Evolutionary conservation across 2,113 vertebrate species (phyloP).

Genomic region (Mobula hypostoma): DNA sequence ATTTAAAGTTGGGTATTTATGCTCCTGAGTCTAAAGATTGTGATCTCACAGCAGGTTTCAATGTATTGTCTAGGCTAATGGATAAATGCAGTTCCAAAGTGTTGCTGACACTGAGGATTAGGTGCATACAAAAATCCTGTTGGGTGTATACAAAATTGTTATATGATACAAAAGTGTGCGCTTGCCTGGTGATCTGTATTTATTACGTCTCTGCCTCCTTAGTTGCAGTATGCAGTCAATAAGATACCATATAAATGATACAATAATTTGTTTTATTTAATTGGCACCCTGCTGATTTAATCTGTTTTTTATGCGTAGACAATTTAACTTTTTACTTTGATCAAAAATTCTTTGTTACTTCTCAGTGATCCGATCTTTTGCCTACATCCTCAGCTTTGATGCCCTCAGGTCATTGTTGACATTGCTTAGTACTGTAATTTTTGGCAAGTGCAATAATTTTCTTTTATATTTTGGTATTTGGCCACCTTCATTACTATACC

Average conservation of each 20-base stretch:
- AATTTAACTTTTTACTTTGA: not conserved
- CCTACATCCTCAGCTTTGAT: not conserved
- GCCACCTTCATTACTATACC: not conserved
- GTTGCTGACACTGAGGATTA: not conserved
- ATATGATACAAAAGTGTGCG: not conserved
- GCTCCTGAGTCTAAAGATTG: too few relatives aligned
- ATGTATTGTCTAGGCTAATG: too few relatives aligned
- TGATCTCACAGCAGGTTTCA: too few relatives aligned
- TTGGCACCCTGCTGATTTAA: not conserved
- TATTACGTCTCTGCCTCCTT: not conserved
- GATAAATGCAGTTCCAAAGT: too few relatives aligned
- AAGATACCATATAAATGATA: not conserved
- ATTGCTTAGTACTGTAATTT: not conserved
- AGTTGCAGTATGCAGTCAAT: not conserved
- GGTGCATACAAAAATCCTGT: not conserved
- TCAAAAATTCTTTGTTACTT: not conserved
- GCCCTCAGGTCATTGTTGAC: not conserved
- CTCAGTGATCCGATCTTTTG: not conserved
- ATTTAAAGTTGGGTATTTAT: too few relatives aligned
- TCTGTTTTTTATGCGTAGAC: not conserved
- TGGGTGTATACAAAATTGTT: not conserved
- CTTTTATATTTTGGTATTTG: not conserved
- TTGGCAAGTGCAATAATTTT: not conserved
- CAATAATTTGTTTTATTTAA: not conserved
- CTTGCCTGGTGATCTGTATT: not conserved